These are phyloP conservation scores for Campylorhamphus procurvoides DNA, from an alignment of 2,113 vertebrate genomes.

Conservation along the genomic window DNA sequence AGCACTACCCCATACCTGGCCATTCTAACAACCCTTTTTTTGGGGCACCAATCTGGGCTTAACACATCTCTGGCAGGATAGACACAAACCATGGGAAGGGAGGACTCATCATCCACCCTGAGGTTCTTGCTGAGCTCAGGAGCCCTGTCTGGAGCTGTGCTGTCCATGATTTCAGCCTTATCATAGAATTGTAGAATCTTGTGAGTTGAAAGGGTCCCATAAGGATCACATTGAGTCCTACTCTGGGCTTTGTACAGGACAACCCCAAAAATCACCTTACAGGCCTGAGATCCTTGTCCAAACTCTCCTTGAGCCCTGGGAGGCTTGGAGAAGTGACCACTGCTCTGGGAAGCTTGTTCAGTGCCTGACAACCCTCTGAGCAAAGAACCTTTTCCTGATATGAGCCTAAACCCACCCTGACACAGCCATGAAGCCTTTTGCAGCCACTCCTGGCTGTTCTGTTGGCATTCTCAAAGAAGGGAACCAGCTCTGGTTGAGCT, in stretches of 20 bases:
- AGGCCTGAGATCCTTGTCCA: accelerated
- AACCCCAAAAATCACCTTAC: neutral
- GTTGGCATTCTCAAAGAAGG: neutral
- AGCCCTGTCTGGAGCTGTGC: neutral
- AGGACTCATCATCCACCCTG: neutral
- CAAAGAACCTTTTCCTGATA: neutral
- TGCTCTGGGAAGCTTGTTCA: neutral
- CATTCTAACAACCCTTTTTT: no score
- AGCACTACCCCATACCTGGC: neutral
- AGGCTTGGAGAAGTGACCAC: neutral
- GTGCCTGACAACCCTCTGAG: no score
- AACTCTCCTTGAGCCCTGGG: neutral
- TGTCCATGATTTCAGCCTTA: neutral
- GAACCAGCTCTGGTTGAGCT: neutral
- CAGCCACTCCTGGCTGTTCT: neutral
- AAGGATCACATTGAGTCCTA: neutral
- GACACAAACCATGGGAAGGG: neutral
- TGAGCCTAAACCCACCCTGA: accelerated
- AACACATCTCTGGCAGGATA: neutral
- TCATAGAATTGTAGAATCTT: accelerated
- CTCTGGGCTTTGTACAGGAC: neutral
- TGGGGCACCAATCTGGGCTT: accelerated
- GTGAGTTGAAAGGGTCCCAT: neutral
- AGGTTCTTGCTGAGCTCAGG: neutral
- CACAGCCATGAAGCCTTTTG: neutral